phyloP scores from a whole-genome alignment of 1,140 invertebrate species.

The Copidosoma floridanum region DNA sequence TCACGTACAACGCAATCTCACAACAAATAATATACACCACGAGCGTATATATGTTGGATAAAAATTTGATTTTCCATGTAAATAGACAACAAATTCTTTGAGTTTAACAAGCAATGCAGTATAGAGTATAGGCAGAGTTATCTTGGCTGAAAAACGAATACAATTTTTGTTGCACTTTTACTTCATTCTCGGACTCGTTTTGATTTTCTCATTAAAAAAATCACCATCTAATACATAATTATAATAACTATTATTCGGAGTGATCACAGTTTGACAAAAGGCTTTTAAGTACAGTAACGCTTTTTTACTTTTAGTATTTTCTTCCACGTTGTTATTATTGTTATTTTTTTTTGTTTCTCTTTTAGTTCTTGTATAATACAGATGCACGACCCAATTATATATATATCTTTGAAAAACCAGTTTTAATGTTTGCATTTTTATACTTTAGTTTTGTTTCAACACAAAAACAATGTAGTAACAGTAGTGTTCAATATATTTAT shows the following conservation, averaged over 20 bases:
- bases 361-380: neutral
- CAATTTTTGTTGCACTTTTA: neutral
- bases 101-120: constrained; percentile 4
- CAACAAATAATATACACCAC: constrained; percentile 4
- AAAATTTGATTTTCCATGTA: no score
- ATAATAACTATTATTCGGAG: constrained; percentile 37
- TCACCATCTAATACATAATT: constrained; percentile 12
- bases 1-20: no score
- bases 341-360: neutral
- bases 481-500: no score
- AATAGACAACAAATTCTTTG: neutral
- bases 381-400: no score
- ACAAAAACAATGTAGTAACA: no score
- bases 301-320: neutral
- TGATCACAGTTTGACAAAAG: constrained; percentile 54
- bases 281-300: constrained; percentile 36
- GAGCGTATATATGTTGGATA: neutral
- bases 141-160: constrained; percentile 4
- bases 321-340: constrained; percentile 12
- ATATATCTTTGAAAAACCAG: no score
- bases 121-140: constrained; percentile 8
- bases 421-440: no score
- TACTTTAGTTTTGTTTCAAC: no score
- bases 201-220: constrained; percentile 1
- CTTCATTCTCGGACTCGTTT: neutral